Conservation (phyloP, 2,888 invertebrate genomes). For the Sminthurinus aureus region DNA sequence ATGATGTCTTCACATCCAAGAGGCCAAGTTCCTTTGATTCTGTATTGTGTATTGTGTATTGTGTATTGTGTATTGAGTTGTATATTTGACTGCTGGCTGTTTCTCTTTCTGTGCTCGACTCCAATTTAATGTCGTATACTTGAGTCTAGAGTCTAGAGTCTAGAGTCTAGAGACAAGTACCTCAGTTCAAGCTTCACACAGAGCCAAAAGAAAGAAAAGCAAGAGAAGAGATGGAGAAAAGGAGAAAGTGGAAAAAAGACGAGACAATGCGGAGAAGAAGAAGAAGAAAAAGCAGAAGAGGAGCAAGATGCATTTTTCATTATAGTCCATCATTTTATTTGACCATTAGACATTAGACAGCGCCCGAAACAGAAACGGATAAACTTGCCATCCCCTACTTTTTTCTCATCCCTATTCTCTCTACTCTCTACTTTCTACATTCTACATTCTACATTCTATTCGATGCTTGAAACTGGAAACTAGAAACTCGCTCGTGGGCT, state of each 20-base stretch:
- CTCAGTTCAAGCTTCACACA: too few relatives aligned
- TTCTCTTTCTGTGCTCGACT: background rate
- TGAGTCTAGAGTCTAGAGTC: too few relatives aligned
- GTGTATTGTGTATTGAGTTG: background rate
- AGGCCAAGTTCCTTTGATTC: conserved; percentile 1
- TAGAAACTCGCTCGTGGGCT: too few relatives aligned
- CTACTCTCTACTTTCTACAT: too few relatives aligned
- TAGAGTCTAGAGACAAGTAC: too few relatives aligned
- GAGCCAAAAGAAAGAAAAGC: background rate
- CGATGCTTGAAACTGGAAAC: too few relatives aligned
- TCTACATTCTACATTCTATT: too few relatives aligned
- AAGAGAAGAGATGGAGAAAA: background rate
- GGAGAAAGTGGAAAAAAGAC: background rate
- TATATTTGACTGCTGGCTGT: background rate
- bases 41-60: too few relatives aligned
- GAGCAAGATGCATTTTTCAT: conserved; percentile 20
- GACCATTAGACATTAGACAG: conserved; percentile 29
- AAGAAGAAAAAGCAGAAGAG: background rate
- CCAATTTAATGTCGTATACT: too few relatives aligned
- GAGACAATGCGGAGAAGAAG: background rate
- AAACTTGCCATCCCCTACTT: background rate
- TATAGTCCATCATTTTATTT: conserved; percentile 28
- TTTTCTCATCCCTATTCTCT: conserved; percentile 6
- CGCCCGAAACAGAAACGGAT: background rate
- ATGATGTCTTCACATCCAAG: background rate